Evolutionary conservation across 2,797 vertebrate genomes (phyloP), one percentile per base, ranked within the genome.

Genomic region (Psittacula echo): DNA sequence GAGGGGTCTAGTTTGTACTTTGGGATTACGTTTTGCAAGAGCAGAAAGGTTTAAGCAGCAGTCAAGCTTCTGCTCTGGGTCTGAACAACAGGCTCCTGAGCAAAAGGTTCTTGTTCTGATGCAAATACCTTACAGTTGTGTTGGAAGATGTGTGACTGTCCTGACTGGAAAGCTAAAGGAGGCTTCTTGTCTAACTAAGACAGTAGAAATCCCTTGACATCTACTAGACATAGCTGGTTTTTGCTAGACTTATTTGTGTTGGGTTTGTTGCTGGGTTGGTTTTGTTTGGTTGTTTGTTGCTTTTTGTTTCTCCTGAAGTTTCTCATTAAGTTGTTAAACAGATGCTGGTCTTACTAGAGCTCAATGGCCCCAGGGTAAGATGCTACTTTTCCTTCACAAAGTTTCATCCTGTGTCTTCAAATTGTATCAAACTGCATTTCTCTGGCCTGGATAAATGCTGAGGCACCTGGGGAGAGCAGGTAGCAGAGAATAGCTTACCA

Each of bases 401-500:
- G 23, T 56, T 90, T 58, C 30, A 44, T 29, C 17, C 44, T 22
- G 9, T 42, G 9, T 42, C 50, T 83, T 86, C 45, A 45, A 13
- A 39, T 51, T 7, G 4, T 4, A 85, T 51, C 19, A 34, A 70
- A 58, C 14, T 34, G 14, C 24, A 9, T 65, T 85, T 76, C 53
- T 65, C 48, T 86, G 74, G 14, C 53, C 45, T 20, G 56, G 19
- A 6, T 60, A 32, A 85, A 44, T 21, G 45, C 70, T 39, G 82
- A 85, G 39, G n/a, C 45, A 15, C 4, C 1, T 14, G 50, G 29
- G 62, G 37, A 66, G 74, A 84, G 70, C 39, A 53, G 75, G 14
- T 26, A 37, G 11, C 0, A 5, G 19, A 10, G 58, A 41, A 32
- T 27, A 73, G 24, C 98, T 99, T 95, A 99, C 99, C 99, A 54